A percentile compares a stretch with the other conserved stretches of the same genome.
These are phyloP conservation scores for Jaculus jaculus DNA, from an alignment of 2,113 vertebrate species.

Conservation along the genomic window DNA sequence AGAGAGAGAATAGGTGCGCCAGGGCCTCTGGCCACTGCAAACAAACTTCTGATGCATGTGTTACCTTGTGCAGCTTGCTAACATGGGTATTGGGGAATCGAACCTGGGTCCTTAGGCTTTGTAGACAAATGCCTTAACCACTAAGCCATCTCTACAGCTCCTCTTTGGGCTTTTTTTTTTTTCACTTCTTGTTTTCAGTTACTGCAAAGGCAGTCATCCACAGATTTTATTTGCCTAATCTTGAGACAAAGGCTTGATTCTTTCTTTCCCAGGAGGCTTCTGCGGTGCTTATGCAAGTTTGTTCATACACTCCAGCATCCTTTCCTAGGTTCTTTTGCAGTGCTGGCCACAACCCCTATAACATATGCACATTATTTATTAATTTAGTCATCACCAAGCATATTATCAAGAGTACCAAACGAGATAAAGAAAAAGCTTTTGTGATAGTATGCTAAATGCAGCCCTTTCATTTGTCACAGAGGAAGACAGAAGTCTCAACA, in stretches of 20 bases:
- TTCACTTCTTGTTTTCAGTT: background rate
- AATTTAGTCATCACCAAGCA: background rate
- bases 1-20: too few species aligned
- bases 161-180: background rate
- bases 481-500: background rate
- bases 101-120: too few species aligned
- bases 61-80: too few species aligned
- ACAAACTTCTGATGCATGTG: too few species aligned
- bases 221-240: background rate
- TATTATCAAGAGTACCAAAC: background rate
- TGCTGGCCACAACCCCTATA: background rate
- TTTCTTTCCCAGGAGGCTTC: conserved; percentile 6
- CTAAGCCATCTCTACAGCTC: too few species aligned
- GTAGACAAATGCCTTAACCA: too few species aligned
- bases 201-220: background rate
- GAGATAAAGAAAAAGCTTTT: background rate
- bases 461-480: background rate
- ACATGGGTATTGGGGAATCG: too few species aligned
- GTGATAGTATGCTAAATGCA: background rate
- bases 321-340: background rate
- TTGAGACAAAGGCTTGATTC: conserved; percentile 11
- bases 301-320: background rate
- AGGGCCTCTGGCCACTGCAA: too few species aligned
- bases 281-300: background rate
- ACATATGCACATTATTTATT: background rate